A percentile compares a stretch with the other conserved stretches of the same genome.
phyloP scores from a whole-genome alignment of 2,888 invertebrate genomes.

The Phania funesta region DNA sequence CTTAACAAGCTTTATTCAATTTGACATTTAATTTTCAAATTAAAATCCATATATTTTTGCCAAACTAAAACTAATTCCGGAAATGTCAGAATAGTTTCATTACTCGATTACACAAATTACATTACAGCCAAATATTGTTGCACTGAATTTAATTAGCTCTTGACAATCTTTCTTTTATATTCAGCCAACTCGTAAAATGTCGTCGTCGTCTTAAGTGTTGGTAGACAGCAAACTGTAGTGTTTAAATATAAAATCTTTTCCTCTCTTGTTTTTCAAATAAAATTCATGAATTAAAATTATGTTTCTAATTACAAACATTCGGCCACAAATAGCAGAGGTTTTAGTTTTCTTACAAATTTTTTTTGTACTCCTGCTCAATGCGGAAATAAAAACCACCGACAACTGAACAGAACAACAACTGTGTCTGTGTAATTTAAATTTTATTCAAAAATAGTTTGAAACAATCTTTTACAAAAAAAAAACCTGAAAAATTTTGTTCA shows the following conservation, averaged over 20 bases:
- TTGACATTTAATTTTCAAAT: neutral
- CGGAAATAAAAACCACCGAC: conserved; percentile 28
- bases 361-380: conserved; percentile 29
- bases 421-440: neutral
- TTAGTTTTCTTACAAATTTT: neutral
- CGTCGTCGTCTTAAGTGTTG: neutral
- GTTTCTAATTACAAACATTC: neutral
- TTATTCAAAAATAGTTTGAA: neutral
- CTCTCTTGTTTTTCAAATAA: neutral
- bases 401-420: conserved; percentile 1
- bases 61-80: conserved; percentile 31
- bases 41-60: conserved; percentile 21
- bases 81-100: conserved; percentile 50
- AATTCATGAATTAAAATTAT: conserved; percentile 32
- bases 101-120: conserved; percentile 50
- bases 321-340: neutral
- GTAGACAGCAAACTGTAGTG: neutral
- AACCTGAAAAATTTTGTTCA: neutral
- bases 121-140: conserved; percentile 55
- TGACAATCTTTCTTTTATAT: conserved; percentile 21
- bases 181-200: neutral
- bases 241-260: conserved; percentile 4
- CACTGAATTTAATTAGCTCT: conserved; percentile 63
- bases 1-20: too few relatives aligned
- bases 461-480: too few relatives aligned